Evolutionary conservation across 2,797 vertebrate species (phyloP).

Genomic region (Balearica regulorum): DNA sequence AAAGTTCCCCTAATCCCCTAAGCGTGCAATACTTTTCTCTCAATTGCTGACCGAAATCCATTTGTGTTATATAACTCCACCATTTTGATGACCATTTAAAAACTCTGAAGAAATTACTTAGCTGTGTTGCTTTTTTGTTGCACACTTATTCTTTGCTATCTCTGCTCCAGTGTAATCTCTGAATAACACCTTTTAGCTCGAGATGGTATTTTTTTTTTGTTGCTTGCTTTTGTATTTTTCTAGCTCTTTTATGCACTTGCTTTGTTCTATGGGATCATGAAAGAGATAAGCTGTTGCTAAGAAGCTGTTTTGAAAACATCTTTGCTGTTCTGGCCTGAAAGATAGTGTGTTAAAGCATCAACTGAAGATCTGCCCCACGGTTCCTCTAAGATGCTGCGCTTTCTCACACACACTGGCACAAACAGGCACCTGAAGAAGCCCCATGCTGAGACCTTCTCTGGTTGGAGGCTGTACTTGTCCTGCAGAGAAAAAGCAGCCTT

Average conservation of each 20-base stretch:
- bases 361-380: not conserved
- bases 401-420: not conserved
- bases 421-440: not conserved
- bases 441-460: not conserved
- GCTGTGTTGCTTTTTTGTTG: not conserved
- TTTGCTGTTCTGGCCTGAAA: not conserved
- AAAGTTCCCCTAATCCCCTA: not conserved
- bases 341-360: not conserved
- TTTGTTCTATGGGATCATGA: not conserved
- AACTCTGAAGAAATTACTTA: not conserved
- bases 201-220: not conserved
- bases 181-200: not conserved
- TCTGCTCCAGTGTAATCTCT: not conserved
- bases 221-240: not conserved
- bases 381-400: not conserved
- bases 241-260: not conserved
- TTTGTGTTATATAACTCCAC: not conserved
- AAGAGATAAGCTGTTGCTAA: not conserved
- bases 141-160: not conserved
- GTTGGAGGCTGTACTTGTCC: not conserved
- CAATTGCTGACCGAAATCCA: accelerated
- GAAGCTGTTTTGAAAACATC: not conserved
- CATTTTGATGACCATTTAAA: not conserved
- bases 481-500: not conserved
- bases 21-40: not conserved